A percentile compares a stretch with the other conserved stretches of the same genome.
Conservation (phyloP, 2,797 vertebrate species). For the Acomys russatus region DNA sequence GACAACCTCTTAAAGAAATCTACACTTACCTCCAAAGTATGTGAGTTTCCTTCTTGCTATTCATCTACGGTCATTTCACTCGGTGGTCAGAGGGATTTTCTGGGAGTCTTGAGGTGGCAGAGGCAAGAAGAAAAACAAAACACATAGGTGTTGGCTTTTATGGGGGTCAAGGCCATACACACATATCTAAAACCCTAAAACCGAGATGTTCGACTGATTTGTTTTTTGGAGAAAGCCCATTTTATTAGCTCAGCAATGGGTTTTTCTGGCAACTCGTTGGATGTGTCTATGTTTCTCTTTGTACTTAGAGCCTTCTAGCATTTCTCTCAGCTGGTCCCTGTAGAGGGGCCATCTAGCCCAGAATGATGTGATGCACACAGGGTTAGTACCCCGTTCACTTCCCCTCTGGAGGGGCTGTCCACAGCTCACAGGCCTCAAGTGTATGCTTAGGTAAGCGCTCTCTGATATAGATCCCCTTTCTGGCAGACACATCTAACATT, state of each 20-base stretch:
- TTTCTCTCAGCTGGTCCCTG: not conserved
- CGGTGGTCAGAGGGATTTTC: conserved; percentile 6
- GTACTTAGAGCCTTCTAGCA: not conserved
- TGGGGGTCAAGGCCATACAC: not conserved
- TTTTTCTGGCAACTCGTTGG: not conserved
- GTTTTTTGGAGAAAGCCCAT: not conserved
- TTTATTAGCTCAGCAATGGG: not conserved
- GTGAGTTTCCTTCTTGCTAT: not conserved
- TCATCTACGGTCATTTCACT: not conserved
- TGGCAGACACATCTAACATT: not conserved
- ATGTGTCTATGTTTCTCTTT: not conserved
- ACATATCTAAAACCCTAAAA: conserved; percentile 9
- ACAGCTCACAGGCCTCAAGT: not conserved
- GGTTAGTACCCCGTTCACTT: not conserved
- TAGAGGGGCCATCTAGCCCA: not conserved
- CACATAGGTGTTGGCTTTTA: not conserved
- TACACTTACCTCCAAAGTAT: not conserved
- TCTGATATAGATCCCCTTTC: not conserved
- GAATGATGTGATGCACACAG: not conserved
- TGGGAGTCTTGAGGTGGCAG: not conserved
- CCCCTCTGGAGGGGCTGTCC: not conserved
- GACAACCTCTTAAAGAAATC: not conserved
- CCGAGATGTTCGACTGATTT: not conserved
- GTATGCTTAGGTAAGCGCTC: not conserved
- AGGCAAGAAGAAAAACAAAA: not conserved